A percentile compares a stretch with the other conserved stretches of the same genome.
Conservation (phyloP, 2,888 invertebrate genomes). For the Leptopilina syphax region DNA sequence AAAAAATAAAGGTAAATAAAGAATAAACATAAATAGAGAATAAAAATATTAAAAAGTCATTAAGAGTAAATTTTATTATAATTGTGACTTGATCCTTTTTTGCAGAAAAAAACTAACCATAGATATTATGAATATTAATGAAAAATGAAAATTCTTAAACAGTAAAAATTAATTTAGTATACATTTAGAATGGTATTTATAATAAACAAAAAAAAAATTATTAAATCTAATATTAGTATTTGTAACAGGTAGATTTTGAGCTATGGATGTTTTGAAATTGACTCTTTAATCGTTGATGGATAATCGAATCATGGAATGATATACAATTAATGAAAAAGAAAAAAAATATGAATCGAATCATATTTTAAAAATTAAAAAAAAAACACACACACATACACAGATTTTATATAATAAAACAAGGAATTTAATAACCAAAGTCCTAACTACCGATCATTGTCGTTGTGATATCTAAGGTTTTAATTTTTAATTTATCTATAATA, state of each 20-base stretch:
- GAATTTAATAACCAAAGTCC: slow-evolving; percentile 66
- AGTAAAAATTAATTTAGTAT: slow-evolving; percentile 5
- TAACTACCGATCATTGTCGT: slow-evolving; percentile 65
- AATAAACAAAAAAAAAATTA: slow-evolving; percentile 8
- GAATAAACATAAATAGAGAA: too few relatives aligned
- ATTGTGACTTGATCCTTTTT: slow-evolving; percentile 21
- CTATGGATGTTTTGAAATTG: slow-evolving; percentile 27
- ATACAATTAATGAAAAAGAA: background rate
- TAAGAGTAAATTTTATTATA: background rate
- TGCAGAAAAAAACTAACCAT: slow-evolving; percentile 6
- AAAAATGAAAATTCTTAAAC: background rate
- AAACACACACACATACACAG: background rate
- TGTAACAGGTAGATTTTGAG: slow-evolving; percentile 37
- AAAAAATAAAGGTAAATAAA: too few relatives aligned
- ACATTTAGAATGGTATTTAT: slow-evolving; percentile 19
- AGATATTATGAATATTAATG: slow-evolving; percentile 18
- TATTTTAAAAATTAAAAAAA: background rate
- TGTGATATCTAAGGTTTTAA: slow-evolving; percentile 66
- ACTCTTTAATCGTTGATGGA: slow-evolving; percentile 6
- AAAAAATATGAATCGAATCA: slow-evolving; percentile 19
- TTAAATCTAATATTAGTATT: slow-evolving; percentile 25
- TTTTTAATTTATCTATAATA: slow-evolving; percentile 49
- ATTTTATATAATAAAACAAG: slow-evolving; percentile 14
- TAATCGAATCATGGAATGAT: slow-evolving; percentile 11
- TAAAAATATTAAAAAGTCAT: background rate